Evolutionary conservation across 2,797 vertebrate genomes (phyloP).

Genomic region (Distichodus sexfasciatus): DNA sequence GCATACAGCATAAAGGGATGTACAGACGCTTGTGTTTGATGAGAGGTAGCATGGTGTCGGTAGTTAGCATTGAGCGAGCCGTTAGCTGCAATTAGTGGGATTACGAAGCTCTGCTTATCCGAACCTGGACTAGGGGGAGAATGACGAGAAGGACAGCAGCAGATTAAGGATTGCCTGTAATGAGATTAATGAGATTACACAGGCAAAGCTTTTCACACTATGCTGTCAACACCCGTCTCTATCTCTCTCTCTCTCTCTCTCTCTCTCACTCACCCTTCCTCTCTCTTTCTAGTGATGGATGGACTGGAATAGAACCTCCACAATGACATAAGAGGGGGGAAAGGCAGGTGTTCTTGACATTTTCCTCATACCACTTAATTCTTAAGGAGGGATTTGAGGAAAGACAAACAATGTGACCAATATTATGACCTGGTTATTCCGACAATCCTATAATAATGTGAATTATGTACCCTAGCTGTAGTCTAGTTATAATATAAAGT

Average conservation of each 20-base stretch:
- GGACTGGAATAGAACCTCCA: no score
- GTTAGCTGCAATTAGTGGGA: background rate
- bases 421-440: no score
- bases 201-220: background rate
- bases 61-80: background rate
- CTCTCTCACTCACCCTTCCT: background rate
- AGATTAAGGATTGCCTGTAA: background rate
- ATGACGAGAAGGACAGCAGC: background rate
- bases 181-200: slow-evolving; percentile 2
- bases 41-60: background rate
- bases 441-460: no score
- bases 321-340: no score
- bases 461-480: no score
- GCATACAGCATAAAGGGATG: no score
- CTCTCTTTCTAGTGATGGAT: background rate
- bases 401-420: no score
- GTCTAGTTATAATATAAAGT: no score
- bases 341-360: no score
- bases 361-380: no score
- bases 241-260: background rate
- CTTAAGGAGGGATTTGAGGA: no score
- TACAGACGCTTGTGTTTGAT: no score
- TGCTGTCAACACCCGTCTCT: background rate
- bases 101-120: background rate
- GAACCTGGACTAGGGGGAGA: background rate